Evolutionary conservation across 2,113 vertebrate species (phyloP), one percentile per base, ranked within the genome.

Genomic region (Phaethon lepturus): DNA sequence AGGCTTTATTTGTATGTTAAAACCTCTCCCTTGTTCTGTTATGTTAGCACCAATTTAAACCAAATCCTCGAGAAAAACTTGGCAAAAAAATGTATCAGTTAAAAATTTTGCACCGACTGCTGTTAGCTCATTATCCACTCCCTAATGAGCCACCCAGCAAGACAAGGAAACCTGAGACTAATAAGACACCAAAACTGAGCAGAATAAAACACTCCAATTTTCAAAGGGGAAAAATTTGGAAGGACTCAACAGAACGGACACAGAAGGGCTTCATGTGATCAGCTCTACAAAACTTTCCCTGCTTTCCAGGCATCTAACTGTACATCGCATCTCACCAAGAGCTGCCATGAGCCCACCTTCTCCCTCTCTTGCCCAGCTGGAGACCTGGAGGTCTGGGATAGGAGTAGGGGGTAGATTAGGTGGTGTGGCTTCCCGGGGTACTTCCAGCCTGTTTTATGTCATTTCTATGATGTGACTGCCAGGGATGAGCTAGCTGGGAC

Each of bases 101-200:
- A 64, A 73, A 63, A 66, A 52, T 69, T 92, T 86, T 76, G 40
- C 78, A 76, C 71, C 64, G 81, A 31, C 25, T 1, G 3, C 62
- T 80, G 52, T 82, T 74, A 79, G 78, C 93, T 97, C 55, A 7
- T 96, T 95, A 97, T 84, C 78, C 33, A 15, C 71, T 96, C 86
- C 90, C 79, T 90, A 96, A 93, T 76, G 91, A 97, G 92, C 82
- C 82, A 76, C 53, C 17, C 85, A 83, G 86, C 58, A 40, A 89
- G 77, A 14, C 60, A 47, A 67, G 90, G 73, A 71, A 93, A 90
- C 45, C 93, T 86, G 86, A 92, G 78, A 64, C 50, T 68, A 49
- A 86, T 53, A 88, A 76, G 71, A 45, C 60, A 86, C 86, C 86
- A 86, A 66, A 87, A 80, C 17, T 29, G 82, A 93, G 42, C 88